phyloP scores from a whole-genome alignment of 2,797 vertebrate genomes.

The Semotilus atromaculatus region DNA sequence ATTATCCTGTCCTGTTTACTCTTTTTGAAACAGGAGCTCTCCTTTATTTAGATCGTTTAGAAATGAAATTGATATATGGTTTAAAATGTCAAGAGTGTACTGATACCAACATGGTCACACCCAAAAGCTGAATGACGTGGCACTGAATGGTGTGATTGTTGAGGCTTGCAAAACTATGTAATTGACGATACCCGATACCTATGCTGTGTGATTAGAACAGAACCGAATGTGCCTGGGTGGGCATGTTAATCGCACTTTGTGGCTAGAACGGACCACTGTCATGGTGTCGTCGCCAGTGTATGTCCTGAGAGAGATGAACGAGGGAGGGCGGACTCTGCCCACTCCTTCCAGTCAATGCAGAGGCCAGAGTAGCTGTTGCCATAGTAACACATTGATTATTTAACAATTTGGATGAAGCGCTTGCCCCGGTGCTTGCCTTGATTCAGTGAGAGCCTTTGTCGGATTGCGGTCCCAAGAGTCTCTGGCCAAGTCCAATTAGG shows the following conservation, averaged over 20 bases:
- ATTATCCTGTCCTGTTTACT: not conserved
- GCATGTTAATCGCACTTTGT: constrained; percentile 23
- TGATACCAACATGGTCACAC: constrained; percentile 28
- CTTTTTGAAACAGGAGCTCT: constrained; percentile 22
- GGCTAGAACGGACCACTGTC: constrained; percentile 1
- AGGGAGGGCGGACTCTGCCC: constrained; percentile 58
- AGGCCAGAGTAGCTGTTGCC: constrained; percentile 67
- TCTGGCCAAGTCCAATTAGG: constrained; percentile 63
- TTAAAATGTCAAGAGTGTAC: constrained; percentile 43
- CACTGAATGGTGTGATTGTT: constrained; percentile 9
- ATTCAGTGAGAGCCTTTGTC: constrained; percentile 73
- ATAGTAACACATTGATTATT: constrained; percentile 84
- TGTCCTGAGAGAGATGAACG: constrained; percentile 63
- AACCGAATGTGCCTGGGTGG: constrained; percentile 30
- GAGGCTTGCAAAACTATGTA: not conserved
- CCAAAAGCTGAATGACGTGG: constrained; percentile 13
- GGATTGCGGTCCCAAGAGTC: constrained; percentile 70
- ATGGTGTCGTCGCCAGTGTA: constrained; percentile 38
- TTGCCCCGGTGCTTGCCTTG: constrained; percentile 69
- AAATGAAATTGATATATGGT: constrained; percentile 36
- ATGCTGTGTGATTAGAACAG: not conserved
- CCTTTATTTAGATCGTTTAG: constrained; percentile 43
- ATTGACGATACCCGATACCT: constrained; percentile 17
- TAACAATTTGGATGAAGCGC: constrained; percentile 76
- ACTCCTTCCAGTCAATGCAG: constrained; percentile 64